phyloP scores from a whole-genome alignment of 2,113 vertebrate species.

The Petrocephalus microphthalmus region DNA sequence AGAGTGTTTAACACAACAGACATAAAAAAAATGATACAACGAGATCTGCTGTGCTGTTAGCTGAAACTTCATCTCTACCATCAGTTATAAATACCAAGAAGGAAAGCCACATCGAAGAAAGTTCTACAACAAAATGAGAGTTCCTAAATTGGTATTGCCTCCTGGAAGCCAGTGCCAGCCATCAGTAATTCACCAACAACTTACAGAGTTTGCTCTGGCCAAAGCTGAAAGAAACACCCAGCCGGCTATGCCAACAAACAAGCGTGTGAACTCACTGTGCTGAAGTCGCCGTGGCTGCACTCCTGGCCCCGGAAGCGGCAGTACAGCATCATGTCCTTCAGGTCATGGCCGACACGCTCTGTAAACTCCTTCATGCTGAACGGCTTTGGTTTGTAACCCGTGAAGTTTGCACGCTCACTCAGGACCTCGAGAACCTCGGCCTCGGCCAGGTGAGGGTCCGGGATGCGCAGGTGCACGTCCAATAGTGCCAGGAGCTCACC shows the following conservation, averaged over 20 bases:
- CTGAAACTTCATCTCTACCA: neutral
- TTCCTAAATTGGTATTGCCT: neutral
- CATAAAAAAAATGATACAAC: neutral
- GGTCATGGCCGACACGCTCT: constrained; percentile 86
- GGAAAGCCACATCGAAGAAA: neutral
- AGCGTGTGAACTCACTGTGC: constrained; percentile 74
- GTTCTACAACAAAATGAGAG: neutral
- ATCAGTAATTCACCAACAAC: neutral
- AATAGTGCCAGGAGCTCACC: constrained; percentile 89
- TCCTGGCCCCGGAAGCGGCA: constrained; percentile 94
- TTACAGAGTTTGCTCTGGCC: neutral
- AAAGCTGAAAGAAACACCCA: neutral
- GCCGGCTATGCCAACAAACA: neutral
- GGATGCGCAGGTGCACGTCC: constrained; percentile 84
- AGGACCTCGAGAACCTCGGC: constrained; percentile 76
- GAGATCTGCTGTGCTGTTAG: neutral
- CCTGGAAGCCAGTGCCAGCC: neutral
- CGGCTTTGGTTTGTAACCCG: constrained; percentile 80
- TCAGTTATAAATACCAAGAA: neutral
- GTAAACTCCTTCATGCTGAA: constrained; percentile 97
- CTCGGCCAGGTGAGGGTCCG: constrained; percentile 85
- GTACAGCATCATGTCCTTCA: constrained; percentile 96
- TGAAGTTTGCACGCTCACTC: constrained; percentile 83
- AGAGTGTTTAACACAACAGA: neutral
- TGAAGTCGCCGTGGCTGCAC: constrained; percentile 86